Evolutionary conservation across 2,113 vertebrate genomes (phyloP), one percentile per base, ranked within the genome.

Genomic region (Semnornis frantzii): DNA sequence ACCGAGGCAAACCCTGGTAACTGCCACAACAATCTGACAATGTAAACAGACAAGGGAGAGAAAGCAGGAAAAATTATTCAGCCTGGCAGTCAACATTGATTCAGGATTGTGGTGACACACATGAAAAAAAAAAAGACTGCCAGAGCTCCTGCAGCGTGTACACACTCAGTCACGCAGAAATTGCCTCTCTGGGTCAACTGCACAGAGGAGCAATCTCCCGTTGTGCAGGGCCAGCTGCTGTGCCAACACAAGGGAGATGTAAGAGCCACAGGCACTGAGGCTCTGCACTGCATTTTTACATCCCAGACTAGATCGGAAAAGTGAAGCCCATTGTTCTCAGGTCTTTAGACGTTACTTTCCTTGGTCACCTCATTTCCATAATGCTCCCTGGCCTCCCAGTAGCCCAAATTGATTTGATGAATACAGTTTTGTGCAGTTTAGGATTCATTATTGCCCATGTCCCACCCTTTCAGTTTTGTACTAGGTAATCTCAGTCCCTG

Each of bases 341-440:
- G 59, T 48, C 73, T 93, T 90, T 52, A 90, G 79, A 78, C 6
- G 0, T 37, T 50, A 9, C 70, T 58, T 68, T 87, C 34, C 79
- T 66, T 12, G 1, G 63, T 81, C 0, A 1, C n/a, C 57, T 89
- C 85, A 85, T 95, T 94, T 95, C 84, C 87, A 92, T 90, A 96
- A 94, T 39, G 65, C 14, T 93, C 81, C 71, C 79, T n/a, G 58
- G 48, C 80, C 84, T 78, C 87, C 50, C 88, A 82, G 75, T 70
- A 89, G 62, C 80, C 82, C 64, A 77, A 79, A 90, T 7, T 84
- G 78, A 62, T 90, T 83, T 85, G 39, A 90, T 93, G 57, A 95
- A 94, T 71, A 74, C 72, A 60, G 42, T 96, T 93, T 42, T 91
- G 27, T 80, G 52, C 88, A 55, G 0, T 85, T 73, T 83, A 71